Evolutionary conservation across 1,140 invertebrate genomes (phyloP).

Genomic region (Aethina tumida): DNA sequence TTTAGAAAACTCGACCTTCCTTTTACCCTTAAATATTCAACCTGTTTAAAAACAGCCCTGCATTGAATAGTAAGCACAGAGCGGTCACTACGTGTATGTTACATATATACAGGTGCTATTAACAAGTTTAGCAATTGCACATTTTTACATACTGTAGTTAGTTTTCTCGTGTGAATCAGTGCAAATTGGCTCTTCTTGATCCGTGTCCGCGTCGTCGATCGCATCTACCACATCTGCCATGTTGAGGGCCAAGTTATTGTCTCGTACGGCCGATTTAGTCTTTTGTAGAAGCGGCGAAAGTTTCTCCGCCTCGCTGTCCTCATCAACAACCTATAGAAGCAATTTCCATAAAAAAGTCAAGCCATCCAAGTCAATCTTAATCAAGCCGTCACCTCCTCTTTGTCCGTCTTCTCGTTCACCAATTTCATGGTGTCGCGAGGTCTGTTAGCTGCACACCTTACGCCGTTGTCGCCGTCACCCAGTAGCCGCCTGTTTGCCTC

Average conservation of each 20-base stretch:
- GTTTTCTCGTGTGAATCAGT: too few species aligned
- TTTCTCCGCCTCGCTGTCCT: slow-evolving; percentile 72
- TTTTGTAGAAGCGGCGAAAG: slow-evolving; percentile 56
- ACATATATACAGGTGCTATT: too few species aligned
- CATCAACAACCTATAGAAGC: slow-evolving; percentile 40
- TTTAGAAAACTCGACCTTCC: too few species aligned
- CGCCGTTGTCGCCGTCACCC: slow-evolving; percentile 31
- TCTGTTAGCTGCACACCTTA: slow-evolving; percentile 33
- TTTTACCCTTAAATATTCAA: too few species aligned
- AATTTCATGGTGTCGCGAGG: slow-evolving; percentile 42
- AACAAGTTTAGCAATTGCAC: too few species aligned
- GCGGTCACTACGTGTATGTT: too few species aligned
- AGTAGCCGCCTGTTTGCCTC: slow-evolving; percentile 37
- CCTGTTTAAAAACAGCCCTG: too few species aligned
- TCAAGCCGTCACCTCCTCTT: slow-evolving; percentile 39
- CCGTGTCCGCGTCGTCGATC: slow-evolving; percentile 46
- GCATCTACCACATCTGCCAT: slow-evolving; percentile 41
- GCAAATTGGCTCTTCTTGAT: too few species aligned
- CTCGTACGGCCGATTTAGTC: slow-evolving; percentile 17
- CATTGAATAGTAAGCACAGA: too few species aligned
- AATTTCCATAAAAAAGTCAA: slow-evolving; percentile 1
- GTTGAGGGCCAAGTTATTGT: slow-evolving; percentile 31
- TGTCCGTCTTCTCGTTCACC: slow-evolving; percentile 45
- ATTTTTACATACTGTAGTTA: too few species aligned
- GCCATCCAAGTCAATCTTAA: background rate